Evolutionary conservation across 2,888 invertebrate species (phyloP).

Genomic region (Glaucopsyche alexis): DNA sequence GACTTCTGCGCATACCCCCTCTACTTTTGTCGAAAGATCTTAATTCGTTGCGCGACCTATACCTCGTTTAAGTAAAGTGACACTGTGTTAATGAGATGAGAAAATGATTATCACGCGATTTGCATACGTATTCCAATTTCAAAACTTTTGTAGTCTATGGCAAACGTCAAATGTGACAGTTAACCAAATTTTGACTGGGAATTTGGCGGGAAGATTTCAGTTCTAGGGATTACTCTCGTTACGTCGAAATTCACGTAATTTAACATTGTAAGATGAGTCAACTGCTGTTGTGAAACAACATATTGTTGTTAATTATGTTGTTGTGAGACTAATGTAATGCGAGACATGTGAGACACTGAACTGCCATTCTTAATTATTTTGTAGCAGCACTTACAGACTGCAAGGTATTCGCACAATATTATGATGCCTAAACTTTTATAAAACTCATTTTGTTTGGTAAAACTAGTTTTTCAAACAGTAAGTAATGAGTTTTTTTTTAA

Average conservation of each 20-base stretch:
- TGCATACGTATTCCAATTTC: background rate
- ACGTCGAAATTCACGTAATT: too few relatives aligned
- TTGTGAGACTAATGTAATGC: constrained; percentile 19
- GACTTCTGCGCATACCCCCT: too few relatives aligned
- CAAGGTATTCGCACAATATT: too few relatives aligned
- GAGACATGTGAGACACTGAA: constrained; percentile 25
- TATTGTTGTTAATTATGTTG: constrained; percentile 24
- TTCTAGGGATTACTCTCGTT: too few relatives aligned
- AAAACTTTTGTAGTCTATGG: background rate
- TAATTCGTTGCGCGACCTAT: too few relatives aligned
- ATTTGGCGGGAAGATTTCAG: background rate
- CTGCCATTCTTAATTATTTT: background rate
- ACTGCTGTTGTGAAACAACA: background rate
- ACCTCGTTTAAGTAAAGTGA: constrained; percentile 16
- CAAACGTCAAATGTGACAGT: background rate
- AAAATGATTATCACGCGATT: background rate
- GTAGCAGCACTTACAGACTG: background rate
- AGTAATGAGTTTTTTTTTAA: background rate
- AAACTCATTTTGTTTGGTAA: too few relatives aligned
- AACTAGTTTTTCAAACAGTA: too few relatives aligned
- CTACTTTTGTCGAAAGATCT: too few relatives aligned
- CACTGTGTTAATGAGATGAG: constrained; percentile 9
- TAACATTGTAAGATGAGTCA: background rate
- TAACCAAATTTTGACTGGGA: background rate
- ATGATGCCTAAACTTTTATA: too few relatives aligned